phyloP scores from a whole-genome alignment of 2,888 invertebrate genomes.

The Lepidonotus clava region DNA sequence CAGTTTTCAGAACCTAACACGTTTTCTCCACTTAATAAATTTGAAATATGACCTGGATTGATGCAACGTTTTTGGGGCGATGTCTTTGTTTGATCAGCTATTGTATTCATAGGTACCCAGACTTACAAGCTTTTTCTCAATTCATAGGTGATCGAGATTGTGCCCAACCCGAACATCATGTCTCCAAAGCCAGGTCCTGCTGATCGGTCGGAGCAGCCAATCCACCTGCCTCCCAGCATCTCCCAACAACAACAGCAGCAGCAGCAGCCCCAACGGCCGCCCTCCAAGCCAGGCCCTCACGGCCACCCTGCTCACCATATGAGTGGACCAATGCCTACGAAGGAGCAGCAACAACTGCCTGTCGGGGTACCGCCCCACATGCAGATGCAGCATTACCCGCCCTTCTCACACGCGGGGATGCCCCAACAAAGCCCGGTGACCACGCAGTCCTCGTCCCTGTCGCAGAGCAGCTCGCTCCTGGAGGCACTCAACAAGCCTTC shows the following conservation, averaged over 20 bases:
- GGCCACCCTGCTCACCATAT: background rate
- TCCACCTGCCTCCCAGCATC: slow-evolving; percentile 23
- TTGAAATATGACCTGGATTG: too few species aligned
- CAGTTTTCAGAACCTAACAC: too few species aligned
- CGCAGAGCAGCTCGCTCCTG: slow-evolving; percentile 65
- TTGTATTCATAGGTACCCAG: too few species aligned
- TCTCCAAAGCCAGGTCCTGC: background rate
- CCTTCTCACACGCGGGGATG: slow-evolving; percentile 52
- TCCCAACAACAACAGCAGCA: slow-evolving; percentile 6
- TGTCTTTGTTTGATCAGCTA: too few species aligned
- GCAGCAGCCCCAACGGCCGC: background rate
- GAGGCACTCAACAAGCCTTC: slow-evolving; percentile 66
- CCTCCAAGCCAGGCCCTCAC: background rate
- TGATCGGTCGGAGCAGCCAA: background rate
- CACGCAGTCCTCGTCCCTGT: slow-evolving; percentile 2
- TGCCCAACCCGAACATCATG: slow-evolving; percentile 66
- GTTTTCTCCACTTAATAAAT: too few species aligned
- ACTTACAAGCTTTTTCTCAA: background rate
- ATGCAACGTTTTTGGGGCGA: too few species aligned
- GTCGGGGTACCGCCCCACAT: slow-evolving; percentile 4
- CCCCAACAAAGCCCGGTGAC: slow-evolving; percentile 45
- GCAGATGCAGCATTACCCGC: slow-evolving; percentile 45
- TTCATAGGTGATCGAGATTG: slow-evolving; percentile 69
- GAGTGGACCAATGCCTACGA: background rate
- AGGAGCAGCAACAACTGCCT: slow-evolving; percentile 22